Base-by-base conservation (phyloP, 1,140 invertebrate genomes). In the Paralvinella palmiformis region DNA sequence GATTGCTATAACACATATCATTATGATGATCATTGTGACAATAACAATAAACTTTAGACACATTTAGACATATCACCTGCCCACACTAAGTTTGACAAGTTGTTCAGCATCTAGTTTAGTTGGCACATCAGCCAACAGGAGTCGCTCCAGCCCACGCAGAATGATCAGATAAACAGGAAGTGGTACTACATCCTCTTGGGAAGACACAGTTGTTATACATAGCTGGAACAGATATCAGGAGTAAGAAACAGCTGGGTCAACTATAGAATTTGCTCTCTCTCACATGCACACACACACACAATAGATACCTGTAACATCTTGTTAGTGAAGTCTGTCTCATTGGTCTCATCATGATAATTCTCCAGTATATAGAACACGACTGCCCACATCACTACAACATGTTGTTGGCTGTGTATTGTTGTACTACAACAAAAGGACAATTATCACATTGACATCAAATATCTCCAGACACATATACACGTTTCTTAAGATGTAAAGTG, bases 71-170 rank as follows among this genome's bases (percentile, higher is more conserved):
- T 37, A 41, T 61, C 69, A 81, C 79, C 79, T 84, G 68, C 91
- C 88, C 48, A 89, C 83, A 48, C 88, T 85, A 29, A 90, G 80
- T 79, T 89, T 89, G 45, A 89, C 84, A 58, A 91, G 84, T 76
- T 87, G 84, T 72, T 90, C 86, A 37, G 84, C 82, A 55, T 88
- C 83, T 64, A 83, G 82, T 33, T 82, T 81, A 4, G 83, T 75
- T 24, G 88, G 78, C 45, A 84, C 84, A 62, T 82, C 81, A 2
- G 82, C 73, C 53, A 88, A 82, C 36, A 91, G 82, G 20, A 91
- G 79, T 62, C 89, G 81, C 77, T 91, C 89, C 37, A 91, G 81
- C 36, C 88, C 89, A 84, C 89, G 74, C 65, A 86, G 65, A 20
- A 84, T 73, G 3, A 76, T 69, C 35, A 79, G 68, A 67, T 82